Conservation (phyloP, 1,140 invertebrate genomes). For the Doryteuthis pealeii region DNA sequence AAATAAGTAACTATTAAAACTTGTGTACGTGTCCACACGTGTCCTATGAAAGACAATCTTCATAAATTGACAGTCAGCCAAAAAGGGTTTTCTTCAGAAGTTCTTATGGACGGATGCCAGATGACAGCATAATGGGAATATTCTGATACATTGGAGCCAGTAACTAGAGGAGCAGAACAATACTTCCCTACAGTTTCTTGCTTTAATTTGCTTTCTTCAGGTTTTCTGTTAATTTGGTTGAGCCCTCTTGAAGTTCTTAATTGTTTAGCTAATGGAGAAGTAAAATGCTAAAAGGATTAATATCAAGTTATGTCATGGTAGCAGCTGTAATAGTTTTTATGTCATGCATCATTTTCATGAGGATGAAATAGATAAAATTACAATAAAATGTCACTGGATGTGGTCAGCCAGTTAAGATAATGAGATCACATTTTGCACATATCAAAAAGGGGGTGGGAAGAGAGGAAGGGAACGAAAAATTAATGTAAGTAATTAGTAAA, state of each 20-base stretch:
- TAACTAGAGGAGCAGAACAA: constrained; percentile 11
- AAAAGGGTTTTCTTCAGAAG: constrained; percentile 1
- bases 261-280: constrained; percentile 2
- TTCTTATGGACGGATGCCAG: constrained; percentile 10
- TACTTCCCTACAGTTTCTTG: constrained; percentile 10
- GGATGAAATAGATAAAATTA: constrained; percentile 10
- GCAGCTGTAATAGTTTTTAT: background rate
- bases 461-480: background rate
- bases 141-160: background rate
- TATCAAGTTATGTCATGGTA: constrained; percentile 10
- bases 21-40: background rate
- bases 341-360: constrained; percentile 11
- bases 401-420: constrained; percentile 9
- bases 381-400: constrained; percentile 8
- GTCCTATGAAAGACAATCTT: constrained; percentile 7
- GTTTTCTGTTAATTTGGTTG: constrained; percentile 8
- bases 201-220: background rate
- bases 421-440: constrained; percentile 11
- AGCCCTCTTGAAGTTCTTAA: constrained; percentile 9
- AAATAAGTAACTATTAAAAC: constrained; percentile 3
- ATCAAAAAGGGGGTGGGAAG: background rate
- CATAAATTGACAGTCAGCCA: constrained; percentile 2
- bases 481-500: constrained; percentile 6
- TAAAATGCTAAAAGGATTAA: constrained; percentile 10
- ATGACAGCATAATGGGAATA: constrained; percentile 8